Base-by-base conservation (phyloP, 2,113 vertebrate species). In the Otolemur garnettii region DNA sequence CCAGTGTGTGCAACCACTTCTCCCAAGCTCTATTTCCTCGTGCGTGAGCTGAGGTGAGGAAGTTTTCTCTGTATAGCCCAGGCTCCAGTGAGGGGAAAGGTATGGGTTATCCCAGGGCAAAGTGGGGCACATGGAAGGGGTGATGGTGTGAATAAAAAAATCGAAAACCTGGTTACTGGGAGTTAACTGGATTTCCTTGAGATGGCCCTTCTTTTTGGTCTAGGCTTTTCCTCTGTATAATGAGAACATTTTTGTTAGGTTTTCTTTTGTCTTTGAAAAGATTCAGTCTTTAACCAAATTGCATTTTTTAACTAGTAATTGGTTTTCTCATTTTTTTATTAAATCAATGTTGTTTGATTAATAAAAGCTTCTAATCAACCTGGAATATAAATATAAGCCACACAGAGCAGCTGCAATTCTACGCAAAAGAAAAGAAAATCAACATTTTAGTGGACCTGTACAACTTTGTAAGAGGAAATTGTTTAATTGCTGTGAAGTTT, bases 391-490 rank as follows among this genome's bases (percentile, higher is more conserved):
- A 89, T 68, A 78, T 13, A 55, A 55, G 79, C 6, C 55, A 81
- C 60, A n/a, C 1, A 7, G 18, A 85, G 74, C n/a, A 92, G 35
- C 26, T 59, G n/a, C 1, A 77, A 22, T 77, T 94, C 59, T 94
- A 71, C 18, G 60, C 57, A 84, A 91, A 94, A 95, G 45, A 86
- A 90, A 81, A 77, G 68, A 87, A 90, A 53, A 60, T 45, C 60
- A 22, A 28, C 38, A 62, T 66, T 93, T 97, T 38, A 64, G 55
- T 75, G 84, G 79, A 18, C 26, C 24, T 82, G 35, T 55, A 74
- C 42, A 13, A 15, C 30, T 87, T 94, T 81, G 42, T 78, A 85
- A 95, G 38, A 94, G 22, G 55, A 83, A 80, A 97, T 94, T 96
- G 57, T 90, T 97, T 95, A 75, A 90, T 81, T 88, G 82, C 72